Conservation (phyloP, 2,113 vertebrate species). For the Zootoca vivipara region DNA sequence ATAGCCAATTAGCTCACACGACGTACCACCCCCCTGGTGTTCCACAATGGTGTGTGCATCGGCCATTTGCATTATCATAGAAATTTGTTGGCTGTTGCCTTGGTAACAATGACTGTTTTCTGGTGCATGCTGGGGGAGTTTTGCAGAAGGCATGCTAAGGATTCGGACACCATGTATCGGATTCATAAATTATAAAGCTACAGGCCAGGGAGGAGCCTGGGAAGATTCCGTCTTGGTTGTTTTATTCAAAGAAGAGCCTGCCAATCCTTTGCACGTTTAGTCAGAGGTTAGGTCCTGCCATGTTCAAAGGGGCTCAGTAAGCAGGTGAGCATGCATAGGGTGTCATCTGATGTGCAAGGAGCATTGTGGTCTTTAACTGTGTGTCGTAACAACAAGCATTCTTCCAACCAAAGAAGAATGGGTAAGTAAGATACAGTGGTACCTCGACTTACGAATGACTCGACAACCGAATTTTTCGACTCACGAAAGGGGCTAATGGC, state of each 20-base stretch:
- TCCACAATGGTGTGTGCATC: neutral
- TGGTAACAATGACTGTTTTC: neutral
- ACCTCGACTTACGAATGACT: no score
- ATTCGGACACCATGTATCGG: neutral
- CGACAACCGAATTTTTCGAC: no score
- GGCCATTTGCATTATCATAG: neutral
- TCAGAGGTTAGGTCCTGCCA: neutral
- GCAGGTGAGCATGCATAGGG: no score
- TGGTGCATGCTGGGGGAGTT: neutral
- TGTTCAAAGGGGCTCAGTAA: no score
- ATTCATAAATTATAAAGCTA: neutral
- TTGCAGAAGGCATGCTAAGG: neutral
- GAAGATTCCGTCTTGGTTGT: neutral
- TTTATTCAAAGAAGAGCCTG: neutral
- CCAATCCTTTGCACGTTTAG: neutral
- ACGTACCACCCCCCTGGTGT: neutral
- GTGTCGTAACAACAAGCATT: no score
- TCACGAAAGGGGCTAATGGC: no score
- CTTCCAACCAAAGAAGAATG: no score
- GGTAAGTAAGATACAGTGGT: no score
- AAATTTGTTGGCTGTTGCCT: constrained; percentile 25
- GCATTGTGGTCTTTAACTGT: no score
- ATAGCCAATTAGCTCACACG: constrained; percentile 15
- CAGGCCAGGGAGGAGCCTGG: neutral
- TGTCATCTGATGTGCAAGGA: no score